Percentiles rank a stretch among this genome's conserved stretches.
phyloP scores from a whole-genome alignment of 2,797 vertebrate genomes.

The Xerus rutilus region DNA sequence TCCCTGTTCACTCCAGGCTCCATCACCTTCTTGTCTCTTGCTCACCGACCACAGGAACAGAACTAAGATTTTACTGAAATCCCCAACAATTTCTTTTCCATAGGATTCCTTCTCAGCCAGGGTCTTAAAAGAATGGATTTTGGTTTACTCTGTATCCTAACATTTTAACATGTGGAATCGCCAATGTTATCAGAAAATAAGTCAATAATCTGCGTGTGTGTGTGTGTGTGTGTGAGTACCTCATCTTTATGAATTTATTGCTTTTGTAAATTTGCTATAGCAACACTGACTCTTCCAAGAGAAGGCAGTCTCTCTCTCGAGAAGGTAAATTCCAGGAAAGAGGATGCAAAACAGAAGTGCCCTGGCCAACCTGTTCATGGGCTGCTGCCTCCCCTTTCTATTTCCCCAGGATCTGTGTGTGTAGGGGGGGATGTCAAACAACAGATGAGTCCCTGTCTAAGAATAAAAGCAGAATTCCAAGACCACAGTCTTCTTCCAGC shows the following conservation, averaged over 20 bases:
- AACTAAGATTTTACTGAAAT: background rate
- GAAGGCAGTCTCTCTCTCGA: background rate
- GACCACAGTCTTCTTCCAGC: background rate
- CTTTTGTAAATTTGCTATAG: background rate
- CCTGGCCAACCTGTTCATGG: background rate
- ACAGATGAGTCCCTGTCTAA: background rate
- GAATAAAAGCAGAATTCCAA: background rate
- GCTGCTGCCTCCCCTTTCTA: background rate
- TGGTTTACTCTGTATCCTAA: background rate
- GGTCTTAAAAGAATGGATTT: background rate
- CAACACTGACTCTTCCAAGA: background rate
- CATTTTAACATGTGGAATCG: background rate
- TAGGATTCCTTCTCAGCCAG: background rate
- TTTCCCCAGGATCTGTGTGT: background rate
- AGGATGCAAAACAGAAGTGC: background rate
- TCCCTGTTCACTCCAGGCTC: rapidly evolving
- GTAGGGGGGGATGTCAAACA: background rate
- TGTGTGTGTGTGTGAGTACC: background rate
- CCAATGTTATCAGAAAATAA: background rate
- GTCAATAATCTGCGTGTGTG: background rate
- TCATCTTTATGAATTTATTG: background rate
- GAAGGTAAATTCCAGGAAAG: background rate
- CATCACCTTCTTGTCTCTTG: background rate
- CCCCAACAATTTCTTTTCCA: background rate
- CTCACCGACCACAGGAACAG: background rate